phyloP scores from a whole-genome alignment of 53 echinoderm and acorn worm species.

The Apostichopus leukothele region DNA sequence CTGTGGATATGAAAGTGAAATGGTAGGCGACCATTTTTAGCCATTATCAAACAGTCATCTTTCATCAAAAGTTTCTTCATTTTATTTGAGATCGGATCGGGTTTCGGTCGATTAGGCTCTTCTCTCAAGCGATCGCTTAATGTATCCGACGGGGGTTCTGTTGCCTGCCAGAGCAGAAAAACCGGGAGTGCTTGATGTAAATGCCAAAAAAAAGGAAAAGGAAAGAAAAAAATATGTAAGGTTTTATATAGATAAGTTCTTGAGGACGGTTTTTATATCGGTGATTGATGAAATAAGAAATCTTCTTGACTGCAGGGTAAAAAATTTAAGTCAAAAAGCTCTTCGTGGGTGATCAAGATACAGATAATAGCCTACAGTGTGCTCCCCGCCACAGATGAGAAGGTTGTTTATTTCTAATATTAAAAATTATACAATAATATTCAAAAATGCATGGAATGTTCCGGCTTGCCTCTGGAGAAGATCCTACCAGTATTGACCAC shows the following conservation, averaged over 20 bases:
- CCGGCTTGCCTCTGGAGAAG: not conserved
- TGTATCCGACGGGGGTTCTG: constrained; percentile 16
- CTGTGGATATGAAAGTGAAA: not conserved
- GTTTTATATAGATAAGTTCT: not conserved
- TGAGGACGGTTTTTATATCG: not conserved
- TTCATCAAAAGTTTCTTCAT: constrained; percentile 30
- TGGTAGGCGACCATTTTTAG: not conserved
- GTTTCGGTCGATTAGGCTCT: constrained; percentile 38
- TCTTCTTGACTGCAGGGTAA: not conserved
- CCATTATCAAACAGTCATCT: constrained; percentile 24
- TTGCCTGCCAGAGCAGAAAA: constrained; percentile 3
- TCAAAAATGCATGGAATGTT: not conserved
- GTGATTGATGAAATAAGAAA: not conserved
- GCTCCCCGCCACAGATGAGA: no score
- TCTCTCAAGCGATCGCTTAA: constrained; percentile 36
- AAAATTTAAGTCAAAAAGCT: not conserved
- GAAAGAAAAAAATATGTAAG: no score
- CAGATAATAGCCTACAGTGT: not conserved
- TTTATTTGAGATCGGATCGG: constrained; percentile 16
- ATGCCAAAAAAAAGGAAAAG: not conserved
- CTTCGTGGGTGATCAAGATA: not conserved
- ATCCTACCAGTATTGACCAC: not conserved
- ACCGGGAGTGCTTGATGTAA: not conserved
- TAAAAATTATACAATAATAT: not conserved
- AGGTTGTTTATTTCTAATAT: no score